Base-by-base conservation (phyloP, 2,888 invertebrate species). In the Nemotelus nigrinus region DNA sequence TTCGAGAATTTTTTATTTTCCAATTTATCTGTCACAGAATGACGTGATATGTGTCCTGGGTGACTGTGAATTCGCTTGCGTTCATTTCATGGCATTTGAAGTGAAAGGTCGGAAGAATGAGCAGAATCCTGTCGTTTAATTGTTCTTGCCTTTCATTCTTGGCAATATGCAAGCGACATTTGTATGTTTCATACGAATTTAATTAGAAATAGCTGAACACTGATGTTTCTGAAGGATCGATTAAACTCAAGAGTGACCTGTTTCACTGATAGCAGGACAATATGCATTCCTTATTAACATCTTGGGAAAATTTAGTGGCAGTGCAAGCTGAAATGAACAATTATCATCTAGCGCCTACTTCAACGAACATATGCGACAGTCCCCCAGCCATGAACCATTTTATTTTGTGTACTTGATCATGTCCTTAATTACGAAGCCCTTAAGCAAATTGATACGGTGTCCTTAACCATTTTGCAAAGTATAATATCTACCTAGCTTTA, bases 121-220 rank as follows among this genome's bases (percentile, higher is more conserved):
- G 74, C 63, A 63, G 47, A 60, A 50, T 50, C 10, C 45, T 25
- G 68, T 68, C 74, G 53, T 77, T 79, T 79, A 74, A 79, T 77
- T 77, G 63, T 74, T 64, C 70, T 71, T 77, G 57, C 60, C 25
- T 48, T 55, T 68, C 60, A 41, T 39, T 58, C 58, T 68, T 48
- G 76, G 63, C 76, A 72, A 78, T 76, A 68, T 78, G 79, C 72
- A 78, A 76, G 68, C 48, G 79, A 79, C 79, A 79, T 79, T 76
- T 79, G 79, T 72, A 78, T 78, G 78, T 71, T 79, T 79, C 77
- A 76, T 79, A 77, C 58, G 78, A 79, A 79, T 79, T 79, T 79
- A 78, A 79, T 79, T 79, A 79, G 79, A 79, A 76, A 78, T 78
- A 79, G 78, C 78, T 72, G 60, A 57, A 57, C 10, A 10, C 10